Conservation (phyloP, 2,888 invertebrate genomes). For the Thelaira solivaga region DNA sequence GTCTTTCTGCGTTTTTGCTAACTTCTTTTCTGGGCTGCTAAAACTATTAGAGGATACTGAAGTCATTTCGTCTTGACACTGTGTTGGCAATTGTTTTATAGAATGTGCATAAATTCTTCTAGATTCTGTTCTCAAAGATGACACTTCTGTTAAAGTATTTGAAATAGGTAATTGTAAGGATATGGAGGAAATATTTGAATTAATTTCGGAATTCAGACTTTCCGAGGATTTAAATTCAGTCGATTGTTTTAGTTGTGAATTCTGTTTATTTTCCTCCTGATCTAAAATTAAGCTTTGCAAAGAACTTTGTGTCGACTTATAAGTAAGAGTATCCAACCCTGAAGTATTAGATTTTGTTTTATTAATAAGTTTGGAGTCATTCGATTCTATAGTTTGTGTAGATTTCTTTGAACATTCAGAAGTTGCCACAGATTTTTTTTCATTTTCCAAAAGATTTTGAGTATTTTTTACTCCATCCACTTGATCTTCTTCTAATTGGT, state of each 20-base stretch:
- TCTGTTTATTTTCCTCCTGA: conserved; percentile 23
- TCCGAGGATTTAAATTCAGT: conserved; percentile 36
- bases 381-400: not conserved
- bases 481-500: not conserved
- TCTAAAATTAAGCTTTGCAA: conserved; percentile 12
- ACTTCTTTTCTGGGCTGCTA: conserved; percentile 68
- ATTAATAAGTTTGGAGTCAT: not conserved
- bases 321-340: not conserved
- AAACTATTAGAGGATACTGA: conserved; percentile 69
- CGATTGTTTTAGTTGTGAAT: not conserved
- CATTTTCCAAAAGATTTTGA: not conserved
- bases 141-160: conserved; percentile 66
- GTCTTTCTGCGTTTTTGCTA: conserved; percentile 2
- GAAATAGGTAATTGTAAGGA: conserved; percentile 67
- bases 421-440: not conserved
- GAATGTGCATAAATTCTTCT: conserved; percentile 22
- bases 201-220: conserved; percentile 64
- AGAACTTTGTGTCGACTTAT: conserved; percentile 1
- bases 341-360: not conserved
- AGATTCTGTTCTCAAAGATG: conserved; percentile 64
- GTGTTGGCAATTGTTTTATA: not conserved
- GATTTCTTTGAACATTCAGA: conserved; percentile 9
- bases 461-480: not conserved
- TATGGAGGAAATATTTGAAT: conserved; percentile 69
- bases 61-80: conserved; percentile 66